Evolutionary conservation across 2,888 invertebrate species (phyloP), one percentile per base, ranked within the genome.

Genomic region (Cheilosia grossa): DNA sequence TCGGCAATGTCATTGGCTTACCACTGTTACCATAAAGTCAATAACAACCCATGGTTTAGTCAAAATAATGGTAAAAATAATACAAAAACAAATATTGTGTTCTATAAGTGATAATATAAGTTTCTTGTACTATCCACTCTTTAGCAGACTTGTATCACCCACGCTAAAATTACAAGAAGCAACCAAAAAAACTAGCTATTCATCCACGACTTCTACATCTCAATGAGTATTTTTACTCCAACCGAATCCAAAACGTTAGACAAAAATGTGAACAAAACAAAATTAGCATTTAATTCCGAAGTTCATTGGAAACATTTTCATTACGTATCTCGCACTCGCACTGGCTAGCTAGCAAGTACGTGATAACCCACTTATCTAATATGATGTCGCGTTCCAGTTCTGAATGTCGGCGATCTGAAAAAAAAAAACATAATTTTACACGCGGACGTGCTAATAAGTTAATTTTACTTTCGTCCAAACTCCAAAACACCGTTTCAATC

Each of bases 391-490:
- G 81, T 77, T 67, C 81, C 66, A 70, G 56, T 77, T 85, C 61
- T 58, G 1, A 33, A 74, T 54, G 53, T 47, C 70, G 69, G 56
- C 53, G 75, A 66, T 80, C 47, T 66, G 17, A 53, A 75, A 66
- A 81, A 44, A 21, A 21, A 21, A 21, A 1, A 21, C 1, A 21
- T 21, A 81, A 85, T 85, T 85, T 40, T 21, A 53, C 56, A 21
- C 56, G 56, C 51, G 44, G 75, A 85, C 72, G 81, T 81, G 85
- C 72, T 85, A 81, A 85, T 85, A 85, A 81, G 21, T 85, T 81
- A 77, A 81, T 81, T 85, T 85, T 77, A 81, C 85, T 85, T 85
- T 85, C 85, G 59, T 81, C 42, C 61, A 47, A 72, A 59, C 54
- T 81, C 42, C 61, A 47, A 72, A 59, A 58, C 21, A 58, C 53